Percentiles rank a stretch among this genome's conserved stretches.
Evolutionary conservation across 2,113 vertebrate genomes (phyloP).

Genomic region (Candoia aspera): DNA sequence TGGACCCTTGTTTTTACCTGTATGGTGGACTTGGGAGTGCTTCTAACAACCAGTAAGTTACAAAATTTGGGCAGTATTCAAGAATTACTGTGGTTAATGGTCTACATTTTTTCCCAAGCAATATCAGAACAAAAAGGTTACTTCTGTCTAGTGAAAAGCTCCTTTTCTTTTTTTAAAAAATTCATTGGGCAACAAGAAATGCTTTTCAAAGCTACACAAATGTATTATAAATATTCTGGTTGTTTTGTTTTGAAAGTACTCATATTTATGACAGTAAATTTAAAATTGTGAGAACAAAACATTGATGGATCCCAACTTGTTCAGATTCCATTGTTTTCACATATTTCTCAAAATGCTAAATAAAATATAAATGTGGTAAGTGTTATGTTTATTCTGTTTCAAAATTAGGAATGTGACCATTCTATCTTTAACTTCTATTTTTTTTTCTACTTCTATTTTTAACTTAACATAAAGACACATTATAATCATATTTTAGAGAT

Average conservation of each 20-base stretch:
- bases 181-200: neutral
- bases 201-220: neutral
- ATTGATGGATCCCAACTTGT: neutral
- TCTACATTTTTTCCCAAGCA: slow-evolving; percentile 8
- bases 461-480: slow-evolving; percentile 50
- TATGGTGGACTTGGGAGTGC: slow-evolving; percentile 55
- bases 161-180: neutral
- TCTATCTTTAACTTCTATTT: slow-evolving; percentile 31
- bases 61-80: slow-evolving; percentile 56
- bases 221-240: neutral
- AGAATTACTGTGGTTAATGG: slow-evolving; percentile 46
- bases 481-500: slow-evolving; percentile 48
- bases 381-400: neutral
- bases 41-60: slow-evolving; percentile 45
- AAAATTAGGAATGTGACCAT: neutral
- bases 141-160: slow-evolving; percentile 19
- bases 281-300: neutral
- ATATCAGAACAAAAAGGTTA: slow-evolving; percentile 42
- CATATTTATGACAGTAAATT: neutral
- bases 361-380: neutral
- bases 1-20: slow-evolving; percentile 42
- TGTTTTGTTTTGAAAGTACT: neutral
- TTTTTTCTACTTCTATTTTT: slow-evolving; percentile 39
- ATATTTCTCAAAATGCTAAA: neutral
- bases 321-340: neutral